Conservation (phyloP, 2,888 invertebrate genomes). For the Euzophera pinguis region DNA sequence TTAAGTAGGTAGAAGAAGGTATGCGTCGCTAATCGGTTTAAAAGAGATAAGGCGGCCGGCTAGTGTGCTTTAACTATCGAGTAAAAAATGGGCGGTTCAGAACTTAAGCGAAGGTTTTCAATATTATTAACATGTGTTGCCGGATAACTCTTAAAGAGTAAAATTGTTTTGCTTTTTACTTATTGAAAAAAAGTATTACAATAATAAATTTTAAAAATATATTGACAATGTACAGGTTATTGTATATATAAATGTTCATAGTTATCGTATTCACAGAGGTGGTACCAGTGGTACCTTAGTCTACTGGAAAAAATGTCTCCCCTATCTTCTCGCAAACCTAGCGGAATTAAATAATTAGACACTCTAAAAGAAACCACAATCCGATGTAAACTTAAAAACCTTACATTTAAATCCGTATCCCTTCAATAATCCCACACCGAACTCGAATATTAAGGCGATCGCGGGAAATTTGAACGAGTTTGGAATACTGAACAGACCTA, state of each 20-base stretch:
- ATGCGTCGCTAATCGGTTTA: conserved; percentile 13
- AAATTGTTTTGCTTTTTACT: neutral
- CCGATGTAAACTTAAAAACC: conserved; percentile 11
- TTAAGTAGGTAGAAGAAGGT: conserved; percentile 10
- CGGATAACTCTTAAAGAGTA: no score
- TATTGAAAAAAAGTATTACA: no score
- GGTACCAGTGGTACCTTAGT: no score
- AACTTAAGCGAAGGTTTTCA: conserved; percentile 1
- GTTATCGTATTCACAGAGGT: no score
- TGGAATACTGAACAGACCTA: conserved; percentile 55
- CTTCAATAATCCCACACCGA: conserved; percentile 45
- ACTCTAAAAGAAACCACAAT: conserved; percentile 3
- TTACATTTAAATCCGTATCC: conserved; percentile 14
- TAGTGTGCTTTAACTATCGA: conserved; percentile 4
- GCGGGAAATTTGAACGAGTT: conserved; percentile 53
- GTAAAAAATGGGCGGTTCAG: conserved; percentile 6
- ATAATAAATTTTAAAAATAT: no score
- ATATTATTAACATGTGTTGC: conserved; percentile 1
- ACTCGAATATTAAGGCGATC: conserved; percentile 59
- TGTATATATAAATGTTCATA: no score
- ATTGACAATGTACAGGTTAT: no score
- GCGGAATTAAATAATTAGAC: neutral
- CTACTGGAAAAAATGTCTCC: neutral
- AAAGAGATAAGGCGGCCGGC: conserved; percentile 9
- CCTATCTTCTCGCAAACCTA: no score